Conservation (phyloP, 2,797 vertebrate genomes). For the Spinus olivaceus region DNA sequence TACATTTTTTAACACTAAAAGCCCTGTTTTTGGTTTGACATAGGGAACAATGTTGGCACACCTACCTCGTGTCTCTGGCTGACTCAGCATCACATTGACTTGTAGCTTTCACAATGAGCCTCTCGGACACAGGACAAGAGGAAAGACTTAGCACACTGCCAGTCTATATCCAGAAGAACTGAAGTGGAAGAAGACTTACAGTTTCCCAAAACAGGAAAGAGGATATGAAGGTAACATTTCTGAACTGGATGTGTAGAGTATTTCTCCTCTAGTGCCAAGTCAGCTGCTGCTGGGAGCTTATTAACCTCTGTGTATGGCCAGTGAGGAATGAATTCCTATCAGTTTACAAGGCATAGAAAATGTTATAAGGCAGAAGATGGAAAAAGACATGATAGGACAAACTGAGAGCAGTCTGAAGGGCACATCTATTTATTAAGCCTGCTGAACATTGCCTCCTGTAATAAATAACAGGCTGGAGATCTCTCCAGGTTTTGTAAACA, state of each 20-base stretch:
- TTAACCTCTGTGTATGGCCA: conserved; percentile 51
- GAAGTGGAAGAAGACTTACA: not conserved
- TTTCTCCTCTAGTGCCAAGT: conserved; percentile 45
- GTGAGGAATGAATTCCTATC: conserved; percentile 41
- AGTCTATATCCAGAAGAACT: not conserved
- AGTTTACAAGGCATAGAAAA: conserved; percentile 47
- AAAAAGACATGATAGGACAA: conserved; percentile 50
- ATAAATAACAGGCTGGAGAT: not conserved
- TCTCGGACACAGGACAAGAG: not conserved
- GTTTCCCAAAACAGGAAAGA: conserved; percentile 13
- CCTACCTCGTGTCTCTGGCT: not conserved
- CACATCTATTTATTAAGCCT: conserved; percentile 18
- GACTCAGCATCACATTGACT: conserved; percentile 8
- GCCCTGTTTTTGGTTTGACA: not conserved
- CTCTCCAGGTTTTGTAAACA: not conserved
- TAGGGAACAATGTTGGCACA: not conserved
- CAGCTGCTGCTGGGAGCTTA: conserved; percentile 51
- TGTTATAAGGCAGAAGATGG: conserved; percentile 31
- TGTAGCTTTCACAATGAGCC: not conserved
- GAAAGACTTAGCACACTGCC: not conserved
- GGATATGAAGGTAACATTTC: conserved; percentile 43
- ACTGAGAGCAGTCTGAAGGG: conserved; percentile 34
- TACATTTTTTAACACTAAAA: not conserved
- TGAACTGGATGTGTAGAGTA: not conserved
- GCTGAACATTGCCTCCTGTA: not conserved